Percentiles rank a stretch among this genome's conserved stretches.
Evolutionary conservation across 2,113 vertebrate species (phyloP).

Genomic region (Eleginops maclovinus): DNA sequence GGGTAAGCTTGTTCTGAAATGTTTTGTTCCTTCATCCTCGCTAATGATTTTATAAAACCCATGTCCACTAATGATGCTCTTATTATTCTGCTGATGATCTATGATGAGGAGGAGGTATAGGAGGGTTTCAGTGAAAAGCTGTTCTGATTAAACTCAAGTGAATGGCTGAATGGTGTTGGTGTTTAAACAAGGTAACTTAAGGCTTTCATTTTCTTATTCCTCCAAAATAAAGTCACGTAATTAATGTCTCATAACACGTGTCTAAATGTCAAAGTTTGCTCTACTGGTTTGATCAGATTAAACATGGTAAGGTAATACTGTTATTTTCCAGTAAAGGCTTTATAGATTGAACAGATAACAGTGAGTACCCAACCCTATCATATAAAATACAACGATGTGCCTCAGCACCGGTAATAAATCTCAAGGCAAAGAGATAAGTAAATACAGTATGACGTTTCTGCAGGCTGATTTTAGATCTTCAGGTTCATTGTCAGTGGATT

Average conservation of each 20-base stretch:
- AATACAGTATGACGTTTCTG: neutral
- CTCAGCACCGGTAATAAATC: too few species aligned
- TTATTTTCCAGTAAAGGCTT: too few species aligned
- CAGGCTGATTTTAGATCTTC: neutral
- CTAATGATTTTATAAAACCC: neutral
- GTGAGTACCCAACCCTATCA: too few species aligned
- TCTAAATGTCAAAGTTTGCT: neutral
- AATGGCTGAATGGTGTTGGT: neutral
- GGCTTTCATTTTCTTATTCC: neutral
- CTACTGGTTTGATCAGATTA: neutral
- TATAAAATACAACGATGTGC: too few species aligned
- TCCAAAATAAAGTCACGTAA: neutral
- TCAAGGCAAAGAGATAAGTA: neutral
- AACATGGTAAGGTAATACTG: neutral
- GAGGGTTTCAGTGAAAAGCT: neutral
- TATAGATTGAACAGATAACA: too few species aligned
- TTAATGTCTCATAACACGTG: too few species aligned
- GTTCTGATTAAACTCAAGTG: neutral
- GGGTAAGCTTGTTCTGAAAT: constrained; percentile 6
- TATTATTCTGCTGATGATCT: constrained; percentile 20
- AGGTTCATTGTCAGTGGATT: neutral
- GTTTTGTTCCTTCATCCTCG: neutral
- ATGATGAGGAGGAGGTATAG: constrained; percentile 3
- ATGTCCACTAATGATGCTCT: constrained; percentile 26
- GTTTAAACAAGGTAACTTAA: neutral